Conservation (phyloP, 2,797 vertebrate genomes). For the Natrix natrix region DNA sequence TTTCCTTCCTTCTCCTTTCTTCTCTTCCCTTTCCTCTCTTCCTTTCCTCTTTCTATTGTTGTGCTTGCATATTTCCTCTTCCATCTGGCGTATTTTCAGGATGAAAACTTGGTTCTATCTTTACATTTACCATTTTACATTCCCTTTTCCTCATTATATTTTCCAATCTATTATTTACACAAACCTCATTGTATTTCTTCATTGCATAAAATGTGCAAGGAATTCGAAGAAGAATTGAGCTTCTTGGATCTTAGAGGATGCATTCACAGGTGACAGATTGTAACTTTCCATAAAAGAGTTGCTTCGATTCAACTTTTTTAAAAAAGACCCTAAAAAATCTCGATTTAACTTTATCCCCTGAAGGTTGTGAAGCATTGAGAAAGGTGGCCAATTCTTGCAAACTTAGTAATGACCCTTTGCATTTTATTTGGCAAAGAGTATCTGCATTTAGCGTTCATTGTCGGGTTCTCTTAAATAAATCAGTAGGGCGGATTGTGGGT, state of each 20-base stretch:
- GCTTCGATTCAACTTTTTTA: neutral
- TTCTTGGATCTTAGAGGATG: neutral
- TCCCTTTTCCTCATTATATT: too few relatives aligned
- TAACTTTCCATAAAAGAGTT: neutral
- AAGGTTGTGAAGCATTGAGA: neutral
- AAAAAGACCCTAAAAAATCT: neutral
- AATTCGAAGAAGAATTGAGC: neutral
- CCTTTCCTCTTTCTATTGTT: too few relatives aligned
- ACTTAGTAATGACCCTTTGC: neutral
- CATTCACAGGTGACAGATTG: neutral
- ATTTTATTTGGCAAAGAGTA: neutral
- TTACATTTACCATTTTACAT: too few relatives aligned
- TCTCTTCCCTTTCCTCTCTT: too few relatives aligned
- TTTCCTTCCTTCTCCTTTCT: too few relatives aligned
- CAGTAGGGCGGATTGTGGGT: neutral
- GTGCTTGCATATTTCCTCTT: too few relatives aligned
- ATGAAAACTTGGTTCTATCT: too few relatives aligned
- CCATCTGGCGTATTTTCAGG: too few relatives aligned
- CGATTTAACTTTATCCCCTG: neutral
- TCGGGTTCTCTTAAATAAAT: neutral
- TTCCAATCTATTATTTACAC: too few relatives aligned
- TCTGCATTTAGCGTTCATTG: neutral
- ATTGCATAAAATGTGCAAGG: neutral
- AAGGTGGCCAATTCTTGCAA: neutral
- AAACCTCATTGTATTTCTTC: too few relatives aligned